Conservation (phyloP, 1,140 invertebrate species). For the Amyelois transitella region DNA sequence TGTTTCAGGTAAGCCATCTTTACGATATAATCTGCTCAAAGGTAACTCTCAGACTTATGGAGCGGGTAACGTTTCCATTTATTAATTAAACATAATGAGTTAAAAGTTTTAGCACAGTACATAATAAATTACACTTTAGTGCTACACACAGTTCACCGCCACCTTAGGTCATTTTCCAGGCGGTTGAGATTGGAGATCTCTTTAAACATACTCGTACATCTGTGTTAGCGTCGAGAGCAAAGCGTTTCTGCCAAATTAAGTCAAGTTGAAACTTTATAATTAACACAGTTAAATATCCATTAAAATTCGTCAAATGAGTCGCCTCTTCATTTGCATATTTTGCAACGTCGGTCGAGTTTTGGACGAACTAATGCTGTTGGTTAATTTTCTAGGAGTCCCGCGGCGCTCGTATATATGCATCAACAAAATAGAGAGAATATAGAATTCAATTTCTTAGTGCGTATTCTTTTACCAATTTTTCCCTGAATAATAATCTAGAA, state of each 20-base stretch:
- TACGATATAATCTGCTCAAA: neutral
- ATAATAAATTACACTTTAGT: neutral
- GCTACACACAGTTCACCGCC: neutral
- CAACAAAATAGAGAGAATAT: neutral
- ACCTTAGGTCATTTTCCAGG: constrained; percentile 8
- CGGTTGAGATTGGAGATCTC: constrained; percentile 22
- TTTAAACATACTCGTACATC: constrained; percentile 41
- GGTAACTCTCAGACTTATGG: neutral
- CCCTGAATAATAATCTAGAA: too few species aligned
- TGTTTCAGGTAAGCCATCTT: constrained; percentile 8
- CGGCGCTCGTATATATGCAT: constrained; percentile 28
- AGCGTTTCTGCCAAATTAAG: constrained; percentile 43
- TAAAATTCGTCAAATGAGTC: constrained; percentile 72
- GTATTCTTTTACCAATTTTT: too few species aligned
- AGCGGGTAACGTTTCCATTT: neutral
- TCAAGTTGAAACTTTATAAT: constrained; percentile 61
- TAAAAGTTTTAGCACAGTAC: neutral
- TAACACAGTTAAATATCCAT: constrained; percentile 69
- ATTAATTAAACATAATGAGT: neutral
- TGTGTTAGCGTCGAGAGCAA: constrained; percentile 14
- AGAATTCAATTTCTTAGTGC: neutral
- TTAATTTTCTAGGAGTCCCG: constrained; percentile 61
- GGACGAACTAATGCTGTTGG: constrained; percentile 35
- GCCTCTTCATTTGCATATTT: constrained; percentile 69
- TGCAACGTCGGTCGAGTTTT: constrained; percentile 47